These are phyloP conservation scores for Conomelus anceps DNA, from an alignment of 2,888 invertebrate genomes.

Conservation along the genomic window DNA sequence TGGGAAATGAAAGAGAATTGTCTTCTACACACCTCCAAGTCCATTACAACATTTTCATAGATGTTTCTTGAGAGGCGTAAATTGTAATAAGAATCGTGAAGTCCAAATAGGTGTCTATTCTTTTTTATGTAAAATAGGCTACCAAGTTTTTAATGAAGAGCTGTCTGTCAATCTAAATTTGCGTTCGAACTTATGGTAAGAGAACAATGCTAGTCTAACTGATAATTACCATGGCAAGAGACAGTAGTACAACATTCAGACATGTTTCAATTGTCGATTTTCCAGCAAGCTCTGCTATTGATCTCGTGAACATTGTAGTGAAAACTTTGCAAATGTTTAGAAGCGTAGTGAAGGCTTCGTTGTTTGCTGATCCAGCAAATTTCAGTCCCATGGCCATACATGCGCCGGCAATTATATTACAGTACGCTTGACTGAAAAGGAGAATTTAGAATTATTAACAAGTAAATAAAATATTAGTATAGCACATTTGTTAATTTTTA, in stretches of 20 bases:
- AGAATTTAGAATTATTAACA: neutral
- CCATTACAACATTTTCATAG: too few relatives aligned
- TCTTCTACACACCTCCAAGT: too few relatives aligned
- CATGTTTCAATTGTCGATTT: constrained; percentile 85
- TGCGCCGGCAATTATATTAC: constrained; percentile 91
- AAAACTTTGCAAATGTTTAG: constrained; percentile 66
- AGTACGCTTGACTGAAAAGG: constrained; percentile 79
- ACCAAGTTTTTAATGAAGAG: too few relatives aligned
- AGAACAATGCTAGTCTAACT: neutral
- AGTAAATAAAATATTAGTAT: neutral
- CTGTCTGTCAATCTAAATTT: too few relatives aligned
- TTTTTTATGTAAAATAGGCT: constrained; percentile 22
- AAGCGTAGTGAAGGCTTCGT: constrained; percentile 70
- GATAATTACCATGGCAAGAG: constrained; percentile 64
- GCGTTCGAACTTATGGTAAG: too few relatives aligned
- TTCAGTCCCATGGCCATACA: constrained; percentile 89
- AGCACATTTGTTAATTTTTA: too few relatives aligned
- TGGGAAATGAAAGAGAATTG: too few relatives aligned
- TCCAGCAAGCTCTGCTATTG: constrained; percentile 80
- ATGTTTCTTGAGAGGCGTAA: too few relatives aligned
- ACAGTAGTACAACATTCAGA: constrained; percentile 71
- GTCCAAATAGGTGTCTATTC: too few relatives aligned
- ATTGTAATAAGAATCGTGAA: too few relatives aligned
- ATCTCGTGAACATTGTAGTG: constrained; percentile 58
- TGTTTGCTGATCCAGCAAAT: constrained; percentile 86